phyloP scores from a whole-genome alignment of 2,797 vertebrate species.

The Ctenopoma kingsleyae region DNA sequence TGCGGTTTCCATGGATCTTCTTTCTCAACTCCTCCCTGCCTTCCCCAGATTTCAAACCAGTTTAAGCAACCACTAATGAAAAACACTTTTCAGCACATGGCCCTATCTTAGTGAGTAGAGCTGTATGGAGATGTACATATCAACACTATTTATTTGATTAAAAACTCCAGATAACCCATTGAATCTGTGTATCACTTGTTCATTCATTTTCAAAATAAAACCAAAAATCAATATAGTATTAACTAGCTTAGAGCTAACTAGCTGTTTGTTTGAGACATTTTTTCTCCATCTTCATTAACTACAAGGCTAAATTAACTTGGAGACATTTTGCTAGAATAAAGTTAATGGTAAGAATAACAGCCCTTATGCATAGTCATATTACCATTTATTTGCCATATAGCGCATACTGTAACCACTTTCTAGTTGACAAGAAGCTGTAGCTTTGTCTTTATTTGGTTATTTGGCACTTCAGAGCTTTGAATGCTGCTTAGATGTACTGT shows the following conservation, averaged over 20 bases:
- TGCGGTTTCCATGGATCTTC: conserved; percentile 47
- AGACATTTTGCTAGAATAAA: background rate
- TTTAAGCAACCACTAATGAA: conserved; percentile 58
- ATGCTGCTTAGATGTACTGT: background rate
- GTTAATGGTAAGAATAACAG: conserved; percentile 1
- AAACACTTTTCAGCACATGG: conserved; percentile 50
- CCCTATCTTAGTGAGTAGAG: conserved; percentile 7
- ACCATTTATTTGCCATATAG: conserved; percentile 25
- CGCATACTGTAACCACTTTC: conserved; percentile 21
- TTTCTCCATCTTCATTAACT: conserved; percentile 2
- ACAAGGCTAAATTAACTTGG: background rate
- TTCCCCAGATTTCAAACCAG: conserved; percentile 46
- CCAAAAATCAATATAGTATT: too few relatives aligned
- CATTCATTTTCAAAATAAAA: too few relatives aligned
- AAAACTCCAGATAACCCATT: conserved; percentile 15
- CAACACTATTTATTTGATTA: conserved; percentile 22
- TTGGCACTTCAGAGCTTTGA: conserved; percentile 18
- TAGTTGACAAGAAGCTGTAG: conserved; percentile 8
- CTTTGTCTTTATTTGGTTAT: conserved; percentile 14
- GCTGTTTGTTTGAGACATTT: background rate
- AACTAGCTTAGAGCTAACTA: too few relatives aligned
- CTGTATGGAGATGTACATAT: conserved; percentile 30
- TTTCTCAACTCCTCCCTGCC: conserved; percentile 33
- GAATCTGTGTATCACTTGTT: too few relatives aligned
- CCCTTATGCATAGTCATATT: background rate